phyloP scores from a whole-genome alignment of 2,797 vertebrate species.

The Hypotaenidia philippensis region DNA sequence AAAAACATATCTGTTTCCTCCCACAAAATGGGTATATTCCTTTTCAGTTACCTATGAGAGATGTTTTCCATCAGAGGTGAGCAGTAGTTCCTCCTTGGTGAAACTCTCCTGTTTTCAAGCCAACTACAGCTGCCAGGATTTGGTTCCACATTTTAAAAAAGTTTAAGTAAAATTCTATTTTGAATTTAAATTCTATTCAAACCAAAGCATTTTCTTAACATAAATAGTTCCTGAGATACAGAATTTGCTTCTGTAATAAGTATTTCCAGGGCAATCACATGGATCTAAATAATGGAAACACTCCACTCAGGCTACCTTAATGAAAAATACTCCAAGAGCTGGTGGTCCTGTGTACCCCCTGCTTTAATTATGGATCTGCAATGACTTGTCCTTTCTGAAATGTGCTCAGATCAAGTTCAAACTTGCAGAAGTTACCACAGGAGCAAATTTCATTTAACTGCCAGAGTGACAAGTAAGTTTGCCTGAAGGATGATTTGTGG shows the following conservation, averaged over 20 bases:
- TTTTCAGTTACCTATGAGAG: not conserved
- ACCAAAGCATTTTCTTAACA: not conserved
- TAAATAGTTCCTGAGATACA: not conserved
- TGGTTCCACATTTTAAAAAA: not conserved
- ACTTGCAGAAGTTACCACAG: slow-evolving; percentile 29
- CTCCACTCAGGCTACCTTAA: not conserved
- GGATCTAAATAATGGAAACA: not conserved
- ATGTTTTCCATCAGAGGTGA: not conserved
- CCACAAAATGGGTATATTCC: not conserved
- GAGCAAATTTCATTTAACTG: slow-evolving; percentile 12
- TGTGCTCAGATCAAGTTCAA: slow-evolving; percentile 4
- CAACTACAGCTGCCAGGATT: not conserved
- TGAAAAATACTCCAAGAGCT: not conserved
- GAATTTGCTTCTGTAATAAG: not conserved
- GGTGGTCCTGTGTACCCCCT: not conserved
- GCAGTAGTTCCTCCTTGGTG: not conserved
- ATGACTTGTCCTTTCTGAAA: not conserved
- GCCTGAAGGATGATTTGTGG: slow-evolving; percentile 40
- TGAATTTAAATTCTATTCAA: not conserved
- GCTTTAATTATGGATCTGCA: not conserved
- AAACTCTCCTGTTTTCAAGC: not conserved
- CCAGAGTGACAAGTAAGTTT: slow-evolving; percentile 35
- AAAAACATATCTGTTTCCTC: not conserved
- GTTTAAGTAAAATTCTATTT: not conserved
- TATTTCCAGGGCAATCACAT: not conserved